Evolutionary conservation across 2,888 invertebrate species (phyloP), one percentile per base, ranked within the genome.

Genomic region (Orchesella flavescens): DNA sequence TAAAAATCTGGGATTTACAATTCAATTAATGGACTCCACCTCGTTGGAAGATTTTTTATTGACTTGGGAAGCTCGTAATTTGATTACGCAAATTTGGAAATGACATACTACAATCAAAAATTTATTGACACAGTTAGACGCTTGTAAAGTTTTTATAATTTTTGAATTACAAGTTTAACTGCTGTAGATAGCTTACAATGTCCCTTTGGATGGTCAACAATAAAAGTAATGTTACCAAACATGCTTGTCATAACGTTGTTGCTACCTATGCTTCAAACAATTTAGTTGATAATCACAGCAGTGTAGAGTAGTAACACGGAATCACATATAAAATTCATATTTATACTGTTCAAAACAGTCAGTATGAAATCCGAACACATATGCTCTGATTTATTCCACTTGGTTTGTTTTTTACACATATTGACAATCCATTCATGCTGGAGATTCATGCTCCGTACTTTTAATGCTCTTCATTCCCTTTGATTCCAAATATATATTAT

Each of bases 361-460:
- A 53, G 53, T 53, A 53, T 46, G 13, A 53, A 13, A 46, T 46
- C 46, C 46, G 13, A 12, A 53, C 69, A 21, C 84, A 81, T 74
- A 84, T 84, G 68, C 65, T 68, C 63, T 77, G 81, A 63, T 76
- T 84, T 81, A 84, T 84, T 84, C 84, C 84, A 55, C 76, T 72
- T 78, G 84, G 73, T 72, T 84, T 84, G 81, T 77, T 84, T 80
- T 80, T 57, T 66, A 59, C 76, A 57, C 57, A 57, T 19, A 57
- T 57, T 57, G 76, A 71, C 49, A 63, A 63, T 57, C 61, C 24
- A 44, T 63, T 63, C 24, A 59, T 21, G 19, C 53, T 68, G 34
- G 63, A 76, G 55, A 44, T 23, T 5, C 69, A 68, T 66, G 34
- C 34, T 34, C n/a, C n/a, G 34, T 4, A 34, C n/a, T n/a, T n/a